Evolutionary conservation across 2,113 vertebrate genomes (phyloP), one percentile per base, ranked within the genome.

Genomic region (Origma solitaria): DNA sequence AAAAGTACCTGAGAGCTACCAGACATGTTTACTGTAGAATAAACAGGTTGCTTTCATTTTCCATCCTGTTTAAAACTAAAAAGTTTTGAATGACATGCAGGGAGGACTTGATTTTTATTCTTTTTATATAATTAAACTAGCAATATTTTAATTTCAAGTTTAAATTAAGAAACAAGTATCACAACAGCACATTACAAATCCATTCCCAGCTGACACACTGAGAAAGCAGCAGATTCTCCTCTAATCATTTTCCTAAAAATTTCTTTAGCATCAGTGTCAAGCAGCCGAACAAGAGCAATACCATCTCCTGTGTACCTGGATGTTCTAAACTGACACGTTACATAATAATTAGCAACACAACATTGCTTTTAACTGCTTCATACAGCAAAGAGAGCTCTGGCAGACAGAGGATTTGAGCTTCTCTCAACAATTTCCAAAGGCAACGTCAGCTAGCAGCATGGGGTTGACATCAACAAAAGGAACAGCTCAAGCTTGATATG

Each of bases 391-490:
- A 66, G 24, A 72, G 78, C 53, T 82, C 70, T 91, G 58, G 54
- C 71, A 94, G 53, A 65, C 65, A 82, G 8, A 89, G 28, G 15
- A 90, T n/a, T 62, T 88, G 58, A 83, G 72, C 19, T 83, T 82
- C 86, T 79, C 77, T 61, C 79, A 73, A 58, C 24, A 1, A 62
- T 62, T 92, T 96, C 82, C 82, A 96, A 90, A 95, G 76, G 62
- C 42, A 70, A 73, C 1, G 0, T 70, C 64, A 95, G 87, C 68
- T 92, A 70, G 77, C 85, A 86, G 90, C 85, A 90, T 47, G 62
- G 35, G 15, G 35, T 15, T 96, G 68, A 95, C 85, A 88, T 42
- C 88, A 90, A 75, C 60, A 81, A 96, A 96, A 96, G 88, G 71
- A 96, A 93, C 82, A 93, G 78, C 76, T 96, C 92, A 51, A 60